These are phyloP conservation scores for Hydrolagus colliei DNA, from an alignment of 2,797 vertebrate species.

Conservation along the genomic window DNA sequence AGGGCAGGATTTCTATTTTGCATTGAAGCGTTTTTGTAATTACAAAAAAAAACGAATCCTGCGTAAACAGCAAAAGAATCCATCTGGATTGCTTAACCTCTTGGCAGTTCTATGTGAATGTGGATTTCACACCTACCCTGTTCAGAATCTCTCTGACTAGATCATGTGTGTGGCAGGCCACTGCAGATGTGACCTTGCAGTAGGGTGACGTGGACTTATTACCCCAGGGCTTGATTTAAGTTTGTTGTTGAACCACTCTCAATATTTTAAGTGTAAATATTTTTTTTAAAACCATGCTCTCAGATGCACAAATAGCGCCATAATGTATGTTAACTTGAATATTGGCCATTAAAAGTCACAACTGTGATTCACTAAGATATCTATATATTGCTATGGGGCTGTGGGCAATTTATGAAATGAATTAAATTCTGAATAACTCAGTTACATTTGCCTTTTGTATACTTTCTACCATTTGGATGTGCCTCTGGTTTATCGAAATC, in stretches of 20 bases:
- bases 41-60: background rate
- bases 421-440: conserved; percentile 14
- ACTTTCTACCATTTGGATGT: background rate
- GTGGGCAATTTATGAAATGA: background rate
- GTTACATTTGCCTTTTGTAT: background rate
- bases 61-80: background rate
- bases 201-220: background rate
- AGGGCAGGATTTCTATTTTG: background rate
- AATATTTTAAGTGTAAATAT: conserved; percentile 30
- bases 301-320: background rate
- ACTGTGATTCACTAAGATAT: background rate
- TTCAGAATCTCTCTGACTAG: background rate
- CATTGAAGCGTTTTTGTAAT: background rate
- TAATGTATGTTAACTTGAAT: background rate
- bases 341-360: background rate
- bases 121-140: background rate
- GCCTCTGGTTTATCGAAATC: background rate
- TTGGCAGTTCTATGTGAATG: background rate
- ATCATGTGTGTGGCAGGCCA: background rate
- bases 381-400: background rate
- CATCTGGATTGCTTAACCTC: background rate
- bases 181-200: background rate
- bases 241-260: background rate
- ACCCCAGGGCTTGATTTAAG: background rate
- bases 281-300: background rate